phyloP scores from a whole-genome alignment of 1,140 invertebrate species.

The Bombus haemorrhoidalis region DNA sequence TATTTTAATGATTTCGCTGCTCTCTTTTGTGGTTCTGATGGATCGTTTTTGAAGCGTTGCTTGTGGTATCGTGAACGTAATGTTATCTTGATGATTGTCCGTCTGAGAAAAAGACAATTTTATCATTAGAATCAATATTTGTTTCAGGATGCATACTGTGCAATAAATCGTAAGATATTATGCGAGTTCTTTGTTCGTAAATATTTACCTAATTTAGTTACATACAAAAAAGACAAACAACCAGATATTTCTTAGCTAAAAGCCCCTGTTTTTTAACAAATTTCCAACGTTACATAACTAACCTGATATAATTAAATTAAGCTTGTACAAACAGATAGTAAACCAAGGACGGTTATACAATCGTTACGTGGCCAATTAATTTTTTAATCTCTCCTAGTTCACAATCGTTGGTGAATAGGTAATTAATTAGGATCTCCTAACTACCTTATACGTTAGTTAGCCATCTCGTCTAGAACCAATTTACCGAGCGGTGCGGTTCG shows the following conservation, averaged over 20 bases:
- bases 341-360: not conserved
- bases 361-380: not conserved
- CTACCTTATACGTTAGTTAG: not conserved
- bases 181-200: not conserved
- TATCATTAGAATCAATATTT: not conserved
- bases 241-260: not conserved
- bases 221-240: not conserved
- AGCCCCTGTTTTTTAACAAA: not conserved
- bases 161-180: not conserved
- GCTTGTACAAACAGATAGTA: not conserved
- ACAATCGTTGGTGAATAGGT: not conserved
- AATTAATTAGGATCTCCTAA: constrained; percentile 27
- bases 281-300: not conserved
- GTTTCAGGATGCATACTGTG: not conserved
- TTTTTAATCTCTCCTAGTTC: not conserved
- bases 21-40: not conserved
- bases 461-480: constrained; percentile 31
- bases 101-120: no score
- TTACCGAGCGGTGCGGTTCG: constrained; percentile 23
- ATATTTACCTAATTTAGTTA: not conserved
- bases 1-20: not conserved
- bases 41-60: not conserved
- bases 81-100: not conserved
- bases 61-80: not conserved
- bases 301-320: not conserved